These are phyloP conservation scores for Marisa cornuarietis DNA, from an alignment of 1,140 invertebrate species.

Conservation along the genomic window DNA sequence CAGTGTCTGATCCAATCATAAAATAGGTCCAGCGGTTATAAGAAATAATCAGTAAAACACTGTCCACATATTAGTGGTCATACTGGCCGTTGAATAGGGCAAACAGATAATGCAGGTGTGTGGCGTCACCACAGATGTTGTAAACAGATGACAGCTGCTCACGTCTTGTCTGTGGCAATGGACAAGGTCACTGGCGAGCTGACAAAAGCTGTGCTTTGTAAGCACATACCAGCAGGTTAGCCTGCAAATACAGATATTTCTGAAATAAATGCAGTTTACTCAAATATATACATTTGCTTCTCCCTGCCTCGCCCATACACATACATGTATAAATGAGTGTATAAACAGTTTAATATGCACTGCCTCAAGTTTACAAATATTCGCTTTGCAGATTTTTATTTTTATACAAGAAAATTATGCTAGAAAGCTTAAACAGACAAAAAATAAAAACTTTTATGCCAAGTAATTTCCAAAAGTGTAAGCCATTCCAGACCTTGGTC, in stretches of 20 bases:
- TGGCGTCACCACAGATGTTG: no score
- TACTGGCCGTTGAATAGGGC: no score
- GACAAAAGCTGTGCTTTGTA: slow-evolving; percentile 47
- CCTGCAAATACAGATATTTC: slow-evolving; percentile 35
- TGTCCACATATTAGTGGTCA: no score
- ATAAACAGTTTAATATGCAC: background rate
- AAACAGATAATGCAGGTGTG: no score
- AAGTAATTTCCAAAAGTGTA: no score
- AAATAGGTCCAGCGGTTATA: no score
- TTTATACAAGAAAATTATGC: background rate
- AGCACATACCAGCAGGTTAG: slow-evolving; percentile 50
- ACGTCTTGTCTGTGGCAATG: no score
- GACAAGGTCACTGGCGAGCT: no score
- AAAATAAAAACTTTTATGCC: no score
- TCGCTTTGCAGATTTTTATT: background rate
- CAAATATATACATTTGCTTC: background rate
- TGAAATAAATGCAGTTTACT: background rate
- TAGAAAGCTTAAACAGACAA: background rate
- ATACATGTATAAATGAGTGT: background rate
- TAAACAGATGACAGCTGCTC: no score
- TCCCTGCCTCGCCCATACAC: background rate
- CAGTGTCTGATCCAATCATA: no score
- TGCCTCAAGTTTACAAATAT: background rate
- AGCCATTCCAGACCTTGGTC: slow-evolving; percentile 28
- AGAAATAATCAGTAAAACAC: no score